Base-by-base conservation (phyloP, 2,113 vertebrate species). In the Grallaria varia region DNA sequence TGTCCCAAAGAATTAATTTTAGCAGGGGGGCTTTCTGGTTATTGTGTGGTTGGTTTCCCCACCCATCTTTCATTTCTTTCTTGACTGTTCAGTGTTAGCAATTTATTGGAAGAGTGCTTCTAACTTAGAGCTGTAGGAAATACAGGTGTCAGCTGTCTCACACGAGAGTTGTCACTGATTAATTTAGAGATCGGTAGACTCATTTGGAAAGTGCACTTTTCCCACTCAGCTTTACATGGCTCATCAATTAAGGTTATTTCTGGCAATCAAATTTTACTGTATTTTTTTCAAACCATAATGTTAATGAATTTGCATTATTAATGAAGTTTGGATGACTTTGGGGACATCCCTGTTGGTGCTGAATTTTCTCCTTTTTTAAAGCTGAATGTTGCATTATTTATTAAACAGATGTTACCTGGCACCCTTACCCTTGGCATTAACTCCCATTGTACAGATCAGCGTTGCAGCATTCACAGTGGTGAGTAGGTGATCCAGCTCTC, bases 121-220 rank as follows among this genome's bases (percentile, higher is more conserved):
- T 58, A 55, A 49, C n/a, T 88, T 71, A n/a, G 0, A n/a, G 47
- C 47, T 0, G 0, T 30, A 63, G 45, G 63, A 86, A 77, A n/a
- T 37, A 12, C 9, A 74, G 37, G 21, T 74, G 31, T 52, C 20
- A 35, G 42, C 35, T 3, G 2, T 78, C 37, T 86, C 44, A 27
- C 39, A 20, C 10, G 21, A 8, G 25, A 28, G 6, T 33, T 90
- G 14, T 71, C 35, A 40, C 28, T 67, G 31, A 58, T 53, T 55
- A 71, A 81, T 92, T 90, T 78, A 52, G 59, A 62, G 80, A 58
- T 35, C 39, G 10, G 7, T 20, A 71, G 42, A 47, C 33, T 79
- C 0, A 69, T 86, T 72, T 63, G 8, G 68, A 9, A 79, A 89
- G 21, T 21, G 15, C 1, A 1, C 7, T 80, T 95, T 88, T 67